Base-by-base conservation (phyloP, 2,113 vertebrate genomes). In the Rhabdornis inornatus region DNA sequence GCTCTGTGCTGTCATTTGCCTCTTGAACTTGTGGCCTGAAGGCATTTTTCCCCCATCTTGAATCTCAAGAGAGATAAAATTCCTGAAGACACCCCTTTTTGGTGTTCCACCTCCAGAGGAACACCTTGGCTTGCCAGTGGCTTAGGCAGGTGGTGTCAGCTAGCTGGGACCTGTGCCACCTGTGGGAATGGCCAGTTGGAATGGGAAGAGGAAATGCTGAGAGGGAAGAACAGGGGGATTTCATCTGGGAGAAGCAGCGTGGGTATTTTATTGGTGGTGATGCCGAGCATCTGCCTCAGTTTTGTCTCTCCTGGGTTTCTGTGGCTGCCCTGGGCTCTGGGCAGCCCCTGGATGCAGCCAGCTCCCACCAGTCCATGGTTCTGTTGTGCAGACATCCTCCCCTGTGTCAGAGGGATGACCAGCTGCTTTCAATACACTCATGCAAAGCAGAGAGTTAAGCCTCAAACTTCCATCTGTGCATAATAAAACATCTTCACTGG, bases 21-120 rank as follows among this genome's bases (percentile, higher is more conserved):
- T 83, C 69, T 33, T 42, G 24, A 76, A 24, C 8, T 19, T 42
- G 40, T 42, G 40, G 18, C 9, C 11, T 55, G 61, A 82, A 56
- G 66, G 18, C 4, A 33, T 80, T 81, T 40, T 0, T 4, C 3
- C 4, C 1, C 15, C 1, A 1, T 9, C n/a, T 59, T 1, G 1
- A 39, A 35, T 20, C 20, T 60, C 18, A 13, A 4, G 24, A 63
- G 78, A 56, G 13, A 42, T 2, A 7, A 11, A 66, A 78, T 7
- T 35, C 44, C 33, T 59, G 50, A 52, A 24, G 59, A 11, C 8
- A 7, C 2, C 4, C 2, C 25, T 81, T 57, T 44, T 28, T 64
- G 30, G 31, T 78, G 42, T 6, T 45, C 28, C 50, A 0, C 20
- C 33, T 78, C 56, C 47, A 55, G 44, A 55, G 30, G 28, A 31